phyloP scores from a whole-genome alignment of 2,888 invertebrate genomes.

The Sarcophaga variegata region DNA sequence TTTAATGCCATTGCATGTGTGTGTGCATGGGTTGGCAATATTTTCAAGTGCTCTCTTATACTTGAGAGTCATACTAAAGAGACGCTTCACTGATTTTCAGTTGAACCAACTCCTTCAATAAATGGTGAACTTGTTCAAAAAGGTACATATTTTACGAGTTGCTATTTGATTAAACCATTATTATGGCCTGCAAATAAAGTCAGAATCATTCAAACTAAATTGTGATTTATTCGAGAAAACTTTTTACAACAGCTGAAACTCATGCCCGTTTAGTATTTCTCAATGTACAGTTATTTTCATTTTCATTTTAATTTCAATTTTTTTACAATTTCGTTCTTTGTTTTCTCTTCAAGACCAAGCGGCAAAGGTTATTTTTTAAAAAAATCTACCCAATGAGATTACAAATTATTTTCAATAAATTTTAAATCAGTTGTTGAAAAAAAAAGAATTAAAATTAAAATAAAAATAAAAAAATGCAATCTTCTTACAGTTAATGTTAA shows the following conservation, averaged over 20 bases:
- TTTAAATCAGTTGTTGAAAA: too few species aligned
- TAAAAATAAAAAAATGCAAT: too few species aligned
- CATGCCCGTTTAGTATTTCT: neutral
- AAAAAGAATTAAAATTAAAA: too few species aligned
- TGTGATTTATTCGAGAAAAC: constrained; percentile 45
- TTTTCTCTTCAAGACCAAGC: neutral
- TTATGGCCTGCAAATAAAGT: constrained; percentile 31
- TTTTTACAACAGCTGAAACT: constrained; percentile 1
- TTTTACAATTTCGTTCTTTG: neutral
- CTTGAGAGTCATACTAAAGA: constrained; percentile 55
- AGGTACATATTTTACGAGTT: constrained; percentile 59
- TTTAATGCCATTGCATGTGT: neutral
- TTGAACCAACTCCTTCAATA: constrained; percentile 59
- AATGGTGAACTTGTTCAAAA: constrained; percentile 56
- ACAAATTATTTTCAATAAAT: too few species aligned
- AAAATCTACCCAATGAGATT: too few species aligned
- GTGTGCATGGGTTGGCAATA: constrained; percentile 39
- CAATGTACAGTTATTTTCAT: neutral
- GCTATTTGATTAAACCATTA: constrained; percentile 62
- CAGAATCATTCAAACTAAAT: constrained; percentile 43
- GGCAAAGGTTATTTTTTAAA: too few species aligned
- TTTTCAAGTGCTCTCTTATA: constrained; percentile 59
- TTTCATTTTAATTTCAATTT: neutral
- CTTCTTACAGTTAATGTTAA: too few species aligned
- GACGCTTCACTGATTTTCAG: constrained; percentile 58